Conservation (phyloP, 2,888 invertebrate species). For the Nemapogon koenigi region DNA sequence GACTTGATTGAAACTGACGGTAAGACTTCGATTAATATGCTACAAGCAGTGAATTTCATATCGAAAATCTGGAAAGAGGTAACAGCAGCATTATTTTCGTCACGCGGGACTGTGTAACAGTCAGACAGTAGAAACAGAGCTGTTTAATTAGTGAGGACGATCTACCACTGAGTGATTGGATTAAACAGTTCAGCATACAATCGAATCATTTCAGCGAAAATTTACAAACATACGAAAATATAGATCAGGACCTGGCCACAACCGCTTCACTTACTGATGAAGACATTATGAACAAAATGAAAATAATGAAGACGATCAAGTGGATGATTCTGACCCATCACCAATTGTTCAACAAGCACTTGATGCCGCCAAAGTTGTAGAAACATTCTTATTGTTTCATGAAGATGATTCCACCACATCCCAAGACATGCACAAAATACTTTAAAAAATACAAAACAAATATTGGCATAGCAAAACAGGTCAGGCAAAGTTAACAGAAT, state of each 20-base stretch:
- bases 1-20: slow-evolving; percentile 20
- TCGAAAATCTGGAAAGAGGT: slow-evolving; percentile 14
- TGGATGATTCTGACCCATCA: slow-evolving; percentile 15
- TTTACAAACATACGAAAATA: slow-evolving; percentile 17
- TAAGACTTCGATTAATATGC: slow-evolving; percentile 20
- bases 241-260: slow-evolving; percentile 17
- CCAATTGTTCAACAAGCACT: slow-evolving; percentile 16
- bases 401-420: too few relatives aligned
- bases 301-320: slow-evolving; percentile 19
- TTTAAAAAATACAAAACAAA: too few relatives aligned
- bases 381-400: slow-evolving; percentile 1
- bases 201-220: slow-evolving; percentile 14
- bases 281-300: slow-evolving; percentile 17
- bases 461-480: too few relatives aligned
- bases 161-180: slow-evolving; percentile 16
- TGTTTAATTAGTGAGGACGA: slow-evolving; percentile 17
- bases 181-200: slow-evolving; percentile 17
- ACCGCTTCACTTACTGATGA: slow-evolving; percentile 17
- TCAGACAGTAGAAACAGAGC: slow-evolving; percentile 11
- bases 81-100: slow-evolving; percentile 9
- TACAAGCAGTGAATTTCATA: slow-evolving; percentile 19
- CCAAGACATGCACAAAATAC: too few relatives aligned
- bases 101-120: slow-evolving; percentile 6
- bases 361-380: slow-evolving; percentile 13
- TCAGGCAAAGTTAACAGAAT: too few relatives aligned